Conservation (phyloP, 2,113 vertebrate genomes). For the Anseranas semipalmata region DNA sequence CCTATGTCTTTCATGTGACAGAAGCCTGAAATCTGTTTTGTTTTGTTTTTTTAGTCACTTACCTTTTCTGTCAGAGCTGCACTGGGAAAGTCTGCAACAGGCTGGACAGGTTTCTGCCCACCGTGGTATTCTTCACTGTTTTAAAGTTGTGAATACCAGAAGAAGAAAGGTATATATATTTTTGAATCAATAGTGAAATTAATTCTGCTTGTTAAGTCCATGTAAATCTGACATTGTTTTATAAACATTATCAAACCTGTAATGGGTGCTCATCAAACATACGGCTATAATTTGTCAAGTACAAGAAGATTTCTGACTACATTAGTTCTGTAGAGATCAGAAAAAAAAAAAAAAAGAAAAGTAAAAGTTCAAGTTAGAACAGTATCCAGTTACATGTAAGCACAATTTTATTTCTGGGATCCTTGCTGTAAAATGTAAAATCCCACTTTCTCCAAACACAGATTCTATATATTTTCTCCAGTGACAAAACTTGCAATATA, state of each 20-base stretch:
- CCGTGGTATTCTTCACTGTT: rapidly evolving
- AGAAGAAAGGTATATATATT: background rate
- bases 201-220: background rate
- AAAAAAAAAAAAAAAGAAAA: background rate
- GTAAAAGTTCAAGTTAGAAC: background rate
- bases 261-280: background rate
- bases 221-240: background rate
- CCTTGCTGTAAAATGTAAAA: background rate
- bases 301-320: background rate
- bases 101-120: background rate
- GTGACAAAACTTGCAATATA: background rate
- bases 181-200: background rate
- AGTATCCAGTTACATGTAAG: background rate
- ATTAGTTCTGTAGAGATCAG: background rate
- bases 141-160: background rate
- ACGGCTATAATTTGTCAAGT: background rate
- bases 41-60: background rate
- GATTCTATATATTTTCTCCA: background rate
- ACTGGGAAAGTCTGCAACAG: background rate
- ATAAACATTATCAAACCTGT: background rate
- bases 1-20: background rate
- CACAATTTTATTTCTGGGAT: background rate
- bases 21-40: background rate
- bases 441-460: background rate
- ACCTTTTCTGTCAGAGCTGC: background rate